Conservation (phyloP, 2,888 invertebrate genomes). For the Ethmia dodecea region DNA sequence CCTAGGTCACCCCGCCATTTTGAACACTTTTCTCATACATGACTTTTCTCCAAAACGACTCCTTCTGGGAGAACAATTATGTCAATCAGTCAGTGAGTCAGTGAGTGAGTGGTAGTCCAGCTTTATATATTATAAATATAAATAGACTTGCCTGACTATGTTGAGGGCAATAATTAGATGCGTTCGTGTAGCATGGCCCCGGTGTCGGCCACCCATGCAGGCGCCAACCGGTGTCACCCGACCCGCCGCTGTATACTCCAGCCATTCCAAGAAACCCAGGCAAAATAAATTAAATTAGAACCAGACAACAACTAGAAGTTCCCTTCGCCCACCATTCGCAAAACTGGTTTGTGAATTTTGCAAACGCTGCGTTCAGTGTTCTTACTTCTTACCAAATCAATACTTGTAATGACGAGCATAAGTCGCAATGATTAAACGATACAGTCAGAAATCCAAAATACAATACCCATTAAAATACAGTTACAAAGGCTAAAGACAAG, state of each 20-base stretch:
- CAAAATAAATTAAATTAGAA: conserved; percentile 9
- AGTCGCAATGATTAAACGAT: conserved; percentile 19
- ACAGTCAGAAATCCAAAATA: conserved; percentile 15
- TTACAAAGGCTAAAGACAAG: conserved; percentile 40
- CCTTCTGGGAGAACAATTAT: too few relatives aligned
- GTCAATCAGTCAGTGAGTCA: too few relatives aligned
- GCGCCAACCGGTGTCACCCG: conserved; percentile 20
- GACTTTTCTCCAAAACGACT: too few relatives aligned
- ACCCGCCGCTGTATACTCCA: conserved; percentile 22
- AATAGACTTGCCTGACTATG: not conserved
- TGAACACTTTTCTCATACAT: too few relatives aligned
- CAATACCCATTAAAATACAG: conserved; percentile 44
- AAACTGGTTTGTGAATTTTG: conserved; percentile 1
- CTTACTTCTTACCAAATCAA: too few relatives aligned
- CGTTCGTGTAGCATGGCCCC: conserved; percentile 32
- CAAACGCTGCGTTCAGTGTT: too few relatives aligned
- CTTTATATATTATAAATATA: too few relatives aligned
- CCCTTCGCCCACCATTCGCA: not conserved
- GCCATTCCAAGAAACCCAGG: conserved; percentile 15
- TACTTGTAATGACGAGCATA: too few relatives aligned
- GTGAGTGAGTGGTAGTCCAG: too few relatives aligned
- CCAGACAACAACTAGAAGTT: too few relatives aligned
- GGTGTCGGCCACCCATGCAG: conserved; percentile 40
- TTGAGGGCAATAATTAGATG: conserved; percentile 37
- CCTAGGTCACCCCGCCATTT: too few relatives aligned